Evolutionary conservation across 2,888 invertebrate genomes (phyloP).

Genomic region (Allolobophora icterica): DNA sequence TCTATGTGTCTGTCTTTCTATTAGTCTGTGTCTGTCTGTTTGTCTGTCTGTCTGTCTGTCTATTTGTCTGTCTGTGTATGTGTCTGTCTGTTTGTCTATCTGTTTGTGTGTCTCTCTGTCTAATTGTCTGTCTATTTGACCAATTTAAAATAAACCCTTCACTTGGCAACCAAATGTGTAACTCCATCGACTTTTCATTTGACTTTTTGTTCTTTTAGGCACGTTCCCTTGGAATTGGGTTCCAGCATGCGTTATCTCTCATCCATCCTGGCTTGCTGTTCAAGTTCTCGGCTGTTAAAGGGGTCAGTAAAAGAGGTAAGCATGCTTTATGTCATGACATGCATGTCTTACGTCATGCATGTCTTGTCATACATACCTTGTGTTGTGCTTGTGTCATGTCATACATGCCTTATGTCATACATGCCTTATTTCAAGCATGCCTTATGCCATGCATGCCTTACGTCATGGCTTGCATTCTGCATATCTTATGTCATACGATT

Average conservation of each 20-base stretch:
- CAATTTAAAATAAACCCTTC: background rate
- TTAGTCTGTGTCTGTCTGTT: background rate
- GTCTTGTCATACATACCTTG: too few relatives aligned
- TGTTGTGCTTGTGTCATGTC: too few relatives aligned
- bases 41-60: background rate
- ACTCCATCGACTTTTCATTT: background rate
- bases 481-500: too few relatives aligned
- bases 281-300: conserved; percentile 75
- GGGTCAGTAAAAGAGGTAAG: conserved; percentile 62
- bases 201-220: background rate
- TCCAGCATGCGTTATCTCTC: conserved; percentile 58
- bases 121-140: too few relatives aligned
- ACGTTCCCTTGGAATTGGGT: background rate
- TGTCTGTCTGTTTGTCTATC: background rate
- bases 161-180: background rate
- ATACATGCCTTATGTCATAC: too few relatives aligned
- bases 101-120: background rate
- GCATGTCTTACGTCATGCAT: background rate
- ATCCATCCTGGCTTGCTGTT: conserved; percentile 72
- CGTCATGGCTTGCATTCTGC: too few relatives aligned
- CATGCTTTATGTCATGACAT: background rate
- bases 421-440: too few relatives aligned
- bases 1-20: background rate
- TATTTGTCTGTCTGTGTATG: background rate
- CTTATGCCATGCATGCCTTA: too few relatives aligned